A percentile compares a stretch with the other conserved stretches of the same genome.
phyloP scores from a whole-genome alignment of 2,113 vertebrate genomes.

The Alosa alosa region DNA sequence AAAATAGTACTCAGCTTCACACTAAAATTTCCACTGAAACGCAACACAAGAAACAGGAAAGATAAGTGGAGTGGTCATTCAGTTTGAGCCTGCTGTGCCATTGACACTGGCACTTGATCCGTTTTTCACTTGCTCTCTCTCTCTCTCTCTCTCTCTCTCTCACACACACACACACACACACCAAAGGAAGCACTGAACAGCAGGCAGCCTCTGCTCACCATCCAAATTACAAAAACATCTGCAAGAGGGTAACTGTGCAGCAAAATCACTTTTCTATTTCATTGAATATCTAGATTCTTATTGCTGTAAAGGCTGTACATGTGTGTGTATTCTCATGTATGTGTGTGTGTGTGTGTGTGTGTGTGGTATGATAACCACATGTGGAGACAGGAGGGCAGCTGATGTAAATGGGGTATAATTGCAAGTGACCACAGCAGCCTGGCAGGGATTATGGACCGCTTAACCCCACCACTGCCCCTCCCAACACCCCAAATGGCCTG shows the following conservation, averaged over 20 bases:
- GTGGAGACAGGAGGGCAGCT: constrained; percentile 25
- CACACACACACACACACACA: no score
- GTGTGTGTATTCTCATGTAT: background rate
- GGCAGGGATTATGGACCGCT: constrained; percentile 56
- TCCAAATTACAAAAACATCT: background rate
- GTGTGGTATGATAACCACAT: constrained; percentile 11
- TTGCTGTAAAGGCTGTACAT: background rate
- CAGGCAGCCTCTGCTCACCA: constrained; percentile 1
- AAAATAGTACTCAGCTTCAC: background rate
- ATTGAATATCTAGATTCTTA: background rate
- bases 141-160: no score
- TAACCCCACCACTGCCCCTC: constrained; percentile 50
- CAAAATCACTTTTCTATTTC: background rate
- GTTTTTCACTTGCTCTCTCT: background rate
- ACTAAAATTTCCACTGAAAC: background rate
- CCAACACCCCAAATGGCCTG: constrained; percentile 24
- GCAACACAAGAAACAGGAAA: background rate
- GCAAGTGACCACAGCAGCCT: constrained; percentile 53
- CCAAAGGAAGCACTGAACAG: constrained; percentile 25
- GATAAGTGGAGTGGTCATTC: background rate
- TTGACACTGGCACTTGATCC: background rate
- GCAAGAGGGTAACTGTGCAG: background rate
- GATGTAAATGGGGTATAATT: constrained; percentile 50
- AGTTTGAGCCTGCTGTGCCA: constrained; percentile 22
- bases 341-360: constrained; percentile 3